These are phyloP conservation scores for Gymnothorax javanicus DNA, from an alignment of 2,797 vertebrate species.

Conservation along the genomic window DNA sequence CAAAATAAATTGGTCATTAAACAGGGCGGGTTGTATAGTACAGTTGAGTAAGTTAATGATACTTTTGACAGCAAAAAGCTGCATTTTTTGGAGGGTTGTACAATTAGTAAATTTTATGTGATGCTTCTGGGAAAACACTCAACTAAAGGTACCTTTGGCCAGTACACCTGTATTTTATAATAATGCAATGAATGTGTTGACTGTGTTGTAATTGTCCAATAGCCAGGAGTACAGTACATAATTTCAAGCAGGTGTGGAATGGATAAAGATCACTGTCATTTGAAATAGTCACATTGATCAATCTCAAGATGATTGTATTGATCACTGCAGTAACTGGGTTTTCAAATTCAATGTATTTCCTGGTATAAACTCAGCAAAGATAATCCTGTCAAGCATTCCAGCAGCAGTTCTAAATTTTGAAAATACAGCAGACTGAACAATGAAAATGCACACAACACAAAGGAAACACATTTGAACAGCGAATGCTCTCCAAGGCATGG, in stretches of 20 bases:
- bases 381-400: not conserved
- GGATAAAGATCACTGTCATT: not conserved
- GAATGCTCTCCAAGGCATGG: not conserved
- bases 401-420: not conserved
- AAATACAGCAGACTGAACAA: not conserved
- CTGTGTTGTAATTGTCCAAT: not conserved
- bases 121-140: not conserved
- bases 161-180: not conserved
- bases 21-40: not conserved
- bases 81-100: not conserved
- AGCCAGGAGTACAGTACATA: not conserved
- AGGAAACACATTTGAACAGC: not conserved
- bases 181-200: not conserved
- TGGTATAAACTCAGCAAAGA: not conserved
- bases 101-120: not conserved
- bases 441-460: not conserved
- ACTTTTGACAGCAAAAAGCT: not conserved
- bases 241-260: not conserved
- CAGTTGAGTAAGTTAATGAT: not conserved
- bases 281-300: not conserved
- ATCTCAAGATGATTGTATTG: not conserved
- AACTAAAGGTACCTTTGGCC: not conserved
- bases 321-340: not conserved
- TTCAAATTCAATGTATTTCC: not conserved
- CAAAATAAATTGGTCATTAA: not conserved